A percentile compares a stretch with the other conserved stretches of the same genome.
Evolutionary conservation across 2,797 vertebrate genomes (phyloP).

Genomic region (Lithobates sylvaticus): DNA sequence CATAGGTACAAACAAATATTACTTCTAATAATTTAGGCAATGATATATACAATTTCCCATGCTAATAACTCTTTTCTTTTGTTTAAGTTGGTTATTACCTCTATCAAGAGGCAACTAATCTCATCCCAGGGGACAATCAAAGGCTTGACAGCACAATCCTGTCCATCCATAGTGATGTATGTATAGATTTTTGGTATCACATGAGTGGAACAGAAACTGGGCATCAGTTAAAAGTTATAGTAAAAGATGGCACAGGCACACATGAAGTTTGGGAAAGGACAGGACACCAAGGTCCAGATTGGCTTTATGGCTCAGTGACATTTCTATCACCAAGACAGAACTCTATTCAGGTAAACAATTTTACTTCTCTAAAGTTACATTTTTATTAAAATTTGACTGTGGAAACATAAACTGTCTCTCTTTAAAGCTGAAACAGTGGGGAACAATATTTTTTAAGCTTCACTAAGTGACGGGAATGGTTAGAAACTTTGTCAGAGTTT

Average conservation of each 20-base stretch:
- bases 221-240: conserved; percentile 75
- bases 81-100: conserved; percentile 72
- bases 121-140: conserved; percentile 67
- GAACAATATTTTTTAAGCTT: too few species aligned
- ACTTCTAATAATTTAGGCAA: not conserved
- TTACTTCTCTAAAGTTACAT: too few species aligned
- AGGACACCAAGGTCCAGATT: conserved; percentile 68
- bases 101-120: conserved; percentile 70
- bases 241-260: conserved; percentile 68
- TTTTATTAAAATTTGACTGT: too few species aligned
- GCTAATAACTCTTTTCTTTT: conserved; percentile 21
- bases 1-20: not conserved
- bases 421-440: too few species aligned
- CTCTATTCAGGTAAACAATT: conserved; percentile 77
- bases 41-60: not conserved
- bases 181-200: conserved; percentile 88
- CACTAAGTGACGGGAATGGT: too few species aligned
- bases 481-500: too few species aligned
- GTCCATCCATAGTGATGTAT: conserved; percentile 72
- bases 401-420: too few species aligned
- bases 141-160: conserved; percentile 75
- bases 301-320: conserved; percentile 78
- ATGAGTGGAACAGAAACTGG: conserved; percentile 70
- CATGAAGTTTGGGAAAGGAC: conserved; percentile 75
- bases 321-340: conserved; percentile 65